phyloP scores from a whole-genome alignment of 2,888 invertebrate species.

The Hypolimnas misippus region DNA sequence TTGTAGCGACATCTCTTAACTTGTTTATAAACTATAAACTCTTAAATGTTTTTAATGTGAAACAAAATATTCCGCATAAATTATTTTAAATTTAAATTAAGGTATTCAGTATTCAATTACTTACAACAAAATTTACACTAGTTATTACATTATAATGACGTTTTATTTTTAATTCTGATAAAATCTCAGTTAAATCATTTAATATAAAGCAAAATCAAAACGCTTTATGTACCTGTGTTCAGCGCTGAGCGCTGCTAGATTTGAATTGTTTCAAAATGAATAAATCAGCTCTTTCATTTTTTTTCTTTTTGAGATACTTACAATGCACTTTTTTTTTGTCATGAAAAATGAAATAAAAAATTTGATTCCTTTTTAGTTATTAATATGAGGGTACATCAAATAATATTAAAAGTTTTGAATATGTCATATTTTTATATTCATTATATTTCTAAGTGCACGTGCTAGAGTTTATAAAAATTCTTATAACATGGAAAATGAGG shows the following conservation, averaged over 20 bases:
- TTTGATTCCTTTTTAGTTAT: no score
- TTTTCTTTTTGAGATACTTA: not conserved
- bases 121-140: not conserved
- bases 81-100: not conserved
- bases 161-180: not conserved
- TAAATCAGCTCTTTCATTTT: not conserved
- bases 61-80: no score
- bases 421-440: slow-evolving; percentile 14
- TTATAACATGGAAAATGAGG: slow-evolving; percentile 43
- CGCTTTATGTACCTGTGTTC: slow-evolving; percentile 1
- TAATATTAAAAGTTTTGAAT: slow-evolving; percentile 13
- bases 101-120: no score
- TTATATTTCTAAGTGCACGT: slow-evolving; percentile 40
- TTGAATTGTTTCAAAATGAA: slow-evolving; percentile 16
- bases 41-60: not conserved
- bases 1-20: slow-evolving; percentile 12
- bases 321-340: not conserved
- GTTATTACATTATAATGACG: not conserved
- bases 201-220: slow-evolving; percentile 14
- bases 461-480: slow-evolving; percentile 24
- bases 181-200: not conserved
- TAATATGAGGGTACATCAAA: slow-evolving; percentile 17
- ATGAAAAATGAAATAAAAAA: no score
- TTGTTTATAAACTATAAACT: not conserved
- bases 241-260: slow-evolving; percentile 5